Evolutionary conservation across 1,140 invertebrate genomes (phyloP).

Genomic region (Agrypnia vestita): DNA sequence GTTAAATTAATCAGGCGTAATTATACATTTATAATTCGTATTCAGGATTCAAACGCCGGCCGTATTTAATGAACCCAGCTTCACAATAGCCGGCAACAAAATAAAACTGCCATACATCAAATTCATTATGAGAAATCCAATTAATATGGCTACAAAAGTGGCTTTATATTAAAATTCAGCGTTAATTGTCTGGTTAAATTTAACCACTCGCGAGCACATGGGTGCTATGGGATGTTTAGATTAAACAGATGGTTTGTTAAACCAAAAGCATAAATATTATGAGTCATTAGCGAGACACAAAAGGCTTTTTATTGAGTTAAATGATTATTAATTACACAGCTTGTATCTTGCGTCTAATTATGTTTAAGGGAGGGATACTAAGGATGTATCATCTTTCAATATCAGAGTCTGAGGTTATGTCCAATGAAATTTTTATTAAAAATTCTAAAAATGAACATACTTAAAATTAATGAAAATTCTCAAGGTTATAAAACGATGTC

Average conservation of each 20-base stretch:
- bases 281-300: slow-evolving; percentile 18
- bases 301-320: slow-evolving; percentile 50
- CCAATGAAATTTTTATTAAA: no score
- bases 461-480: no score
- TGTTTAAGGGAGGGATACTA: slow-evolving; percentile 41
- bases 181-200: slow-evolving; percentile 29
- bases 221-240: not conserved
- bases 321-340: slow-evolving; percentile 56
- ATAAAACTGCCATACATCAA: slow-evolving; percentile 16
- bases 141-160: slow-evolving; percentile 33
- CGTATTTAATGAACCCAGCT: slow-evolving; percentile 6
- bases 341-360: slow-evolving; percentile 53
- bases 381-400: not conserved
- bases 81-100: not conserved
- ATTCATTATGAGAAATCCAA: slow-evolving; percentile 31
- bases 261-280: slow-evolving; percentile 33
- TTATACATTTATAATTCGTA: no score
- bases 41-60: not conserved
- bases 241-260: slow-evolving; percentile 29
- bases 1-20: no score
- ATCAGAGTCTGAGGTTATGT: no score
- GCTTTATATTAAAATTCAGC: slow-evolving; percentile 17
- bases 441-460: no score
- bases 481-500: no score
- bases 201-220: not conserved